These are phyloP conservation scores for Psittacara wagleri DNA, from an alignment of 2,113 vertebrate species.

Conservation along the genomic window DNA sequence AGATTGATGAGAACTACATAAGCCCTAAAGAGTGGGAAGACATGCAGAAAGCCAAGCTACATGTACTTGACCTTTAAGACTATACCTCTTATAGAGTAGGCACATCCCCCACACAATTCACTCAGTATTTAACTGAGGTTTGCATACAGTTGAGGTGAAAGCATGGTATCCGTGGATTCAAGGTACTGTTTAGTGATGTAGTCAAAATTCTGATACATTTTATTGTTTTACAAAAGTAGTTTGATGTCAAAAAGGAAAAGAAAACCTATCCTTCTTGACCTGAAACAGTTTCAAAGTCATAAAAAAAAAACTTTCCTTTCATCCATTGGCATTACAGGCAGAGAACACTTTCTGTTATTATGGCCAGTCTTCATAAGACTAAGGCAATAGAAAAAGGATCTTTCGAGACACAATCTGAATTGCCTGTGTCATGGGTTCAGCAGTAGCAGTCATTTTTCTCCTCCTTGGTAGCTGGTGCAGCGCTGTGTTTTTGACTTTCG, in stretches of 20 bases:
- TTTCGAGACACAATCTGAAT: neutral
- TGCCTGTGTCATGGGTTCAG: neutral
- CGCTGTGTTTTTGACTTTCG: too few species aligned
- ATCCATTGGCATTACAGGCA: neutral
- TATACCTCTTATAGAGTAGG: neutral
- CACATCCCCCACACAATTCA: neutral
- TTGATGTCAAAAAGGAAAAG: neutral
- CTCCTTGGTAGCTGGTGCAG: too few species aligned
- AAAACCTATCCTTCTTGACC: neutral
- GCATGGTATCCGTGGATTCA: neutral
- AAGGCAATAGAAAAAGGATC: neutral
- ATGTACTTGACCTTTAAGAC: neutral
- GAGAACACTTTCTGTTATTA: neutral
- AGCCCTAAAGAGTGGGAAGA: neutral
- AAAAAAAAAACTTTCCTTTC: neutral
- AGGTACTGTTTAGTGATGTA: neutral
- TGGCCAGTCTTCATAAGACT: accelerated
- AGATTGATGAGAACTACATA: neutral
- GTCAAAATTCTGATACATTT: neutral
- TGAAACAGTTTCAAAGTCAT: neutral
- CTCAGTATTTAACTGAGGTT: neutral
- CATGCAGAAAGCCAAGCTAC: neutral
- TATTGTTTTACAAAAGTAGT: neutral
- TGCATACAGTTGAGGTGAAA: neutral
- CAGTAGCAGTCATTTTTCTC: too few species aligned